Base-by-base conservation (phyloP, 2,888 invertebrate species). In the Gymnosoma rotundatum region DNA sequence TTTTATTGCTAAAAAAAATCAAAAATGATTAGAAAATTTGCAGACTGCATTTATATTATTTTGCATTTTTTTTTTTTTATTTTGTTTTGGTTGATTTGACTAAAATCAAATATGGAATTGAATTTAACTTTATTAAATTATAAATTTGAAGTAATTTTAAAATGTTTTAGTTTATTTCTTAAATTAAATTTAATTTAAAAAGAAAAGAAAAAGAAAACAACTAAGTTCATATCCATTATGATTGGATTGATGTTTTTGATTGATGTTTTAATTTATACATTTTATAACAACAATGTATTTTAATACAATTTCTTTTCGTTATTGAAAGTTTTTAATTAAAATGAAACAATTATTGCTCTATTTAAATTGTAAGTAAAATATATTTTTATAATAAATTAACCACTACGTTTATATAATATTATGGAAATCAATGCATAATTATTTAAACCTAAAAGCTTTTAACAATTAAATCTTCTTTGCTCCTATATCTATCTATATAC, bases 271-370 rank as follows among this genome's bases (percentile, higher is more conserved):
- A 5, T 32, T 36, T 42, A 9, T 0, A 58, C 45, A n/a, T 50
- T 42, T 45, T 48, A 48, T n/a, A 48, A 48, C 4, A 48, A 48
- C 16, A 18, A 36, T 36, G 20, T 20, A 48, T 60, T 5, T 72
- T 61, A 20, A 32, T 72, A 66, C 38, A 38, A 63, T 45, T 48
- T 76, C 16, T 50, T 58, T 42, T 74, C 52, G 1, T 38, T 78
- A 21, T 63, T 76, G 60, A 60, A 67, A 73, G 58, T 61, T 67
- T 60, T 45, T 69, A 56, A 61, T 73, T 61, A 18, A 38, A 54
- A 74, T 69, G 16, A 80, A 73, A 66, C 61, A 7, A 42, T 66
- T 61, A 52, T 48, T 70, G 20, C 36, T 78, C 38, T 56, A 18
- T 75, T 75, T 25, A 72, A 73, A 64, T 38, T 56, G 9, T 66